Evolutionary conservation across 2,113 vertebrate species (phyloP), one percentile per base, ranked within the genome.

Genomic region (Tenebrosternarchus preto): DNA sequence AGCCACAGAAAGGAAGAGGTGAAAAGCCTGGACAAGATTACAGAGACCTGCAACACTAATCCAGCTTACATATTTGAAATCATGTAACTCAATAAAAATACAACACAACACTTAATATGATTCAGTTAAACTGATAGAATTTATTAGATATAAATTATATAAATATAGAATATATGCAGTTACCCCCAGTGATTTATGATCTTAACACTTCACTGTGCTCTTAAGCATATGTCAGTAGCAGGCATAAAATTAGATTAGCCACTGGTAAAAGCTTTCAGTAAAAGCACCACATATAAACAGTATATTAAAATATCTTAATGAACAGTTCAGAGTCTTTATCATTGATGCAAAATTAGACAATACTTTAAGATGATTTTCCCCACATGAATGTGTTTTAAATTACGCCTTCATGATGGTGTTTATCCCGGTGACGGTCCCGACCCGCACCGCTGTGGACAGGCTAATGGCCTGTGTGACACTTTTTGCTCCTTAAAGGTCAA

Each of bases 211-310:
- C 36, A 33, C 63, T 22, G 22, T 56, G 63, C 64, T 69, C 53
- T 59, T 69, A 46, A 61, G 31, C 22, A 75, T 46, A 75, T 61
- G 61, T 75, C 25, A 43, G 53, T 22, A 27, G 11, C 7, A 50
- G 43, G 43, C 43, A 50, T 50, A 50, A 63, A 61, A 61, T 75
- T 63, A 75, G 36, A 75, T 75, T 75, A 61, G 57, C 36, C 57
- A 74, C 72, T 20, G 43, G 73, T 36, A 27, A 12, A 61, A 7
- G 20, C 11, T 43, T 75, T 75, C 73, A 56, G 46, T 61, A 75
- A 63, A n/a, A n/a, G 73, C 73, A 61, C 57, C 61, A 43, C 27
- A 46, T 46, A 61, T 75, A 75, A 7, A 19, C 57, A 61, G 9
- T 12, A 50, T 36, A 33, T 66, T 20, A 66, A 20, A 81, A 36